Base-by-base conservation (phyloP, 2,113 vertebrate genomes). In the Tricholaema leucomelas region DNA sequence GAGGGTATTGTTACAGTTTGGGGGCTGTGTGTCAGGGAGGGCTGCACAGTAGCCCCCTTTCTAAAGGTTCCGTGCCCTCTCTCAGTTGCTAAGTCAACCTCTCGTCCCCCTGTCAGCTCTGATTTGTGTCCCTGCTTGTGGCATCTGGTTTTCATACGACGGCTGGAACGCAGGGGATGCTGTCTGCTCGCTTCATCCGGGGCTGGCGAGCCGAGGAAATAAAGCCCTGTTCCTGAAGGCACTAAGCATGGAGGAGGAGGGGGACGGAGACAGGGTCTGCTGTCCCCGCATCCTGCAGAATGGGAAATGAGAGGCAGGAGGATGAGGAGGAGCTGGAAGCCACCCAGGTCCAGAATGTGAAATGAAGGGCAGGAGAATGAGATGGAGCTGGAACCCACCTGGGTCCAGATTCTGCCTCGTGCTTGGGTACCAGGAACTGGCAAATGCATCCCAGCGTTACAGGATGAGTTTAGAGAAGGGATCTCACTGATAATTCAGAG, bases 121-220 rank as follows among this genome's bases (percentile, higher is more conserved):
- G 96, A 95, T 97, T 96, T 96, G 95, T 82, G 96, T 69, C 94
- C 50, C 33, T 72, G 72, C 73, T 88, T 71, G 27, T 64, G 92
- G 96, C 97, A 96, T 97, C 96, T 97, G 97, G 91, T 96, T 97
- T 95, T 96, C 96, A 91, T 96, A 94, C 91, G 88, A 91, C 54
- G 69, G 81, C 80, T 85, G 95, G 94, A 92, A 95, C 93, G 76
- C 60, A 95, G 58, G 86, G 84, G 95, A 88, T 91, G 75, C 89
- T 82, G 94, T 90, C 90, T 92, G 79, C 65, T 91, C n/a, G 31
- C 91, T 83, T 79, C 94, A 93, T 60, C 77, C 75, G 90, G 87
- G 77, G 70, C 77, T 3, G 76, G 72, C 59, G 27, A 36, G 46
- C 60, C 36, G 46, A 9, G 81, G 40, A 76, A 85, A 72, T 40